Percentiles rank a stretch among this genome's conserved stretches.
phyloP scores from a whole-genome alignment of 1,140 invertebrate species.

The Calosoma granatense region DNA sequence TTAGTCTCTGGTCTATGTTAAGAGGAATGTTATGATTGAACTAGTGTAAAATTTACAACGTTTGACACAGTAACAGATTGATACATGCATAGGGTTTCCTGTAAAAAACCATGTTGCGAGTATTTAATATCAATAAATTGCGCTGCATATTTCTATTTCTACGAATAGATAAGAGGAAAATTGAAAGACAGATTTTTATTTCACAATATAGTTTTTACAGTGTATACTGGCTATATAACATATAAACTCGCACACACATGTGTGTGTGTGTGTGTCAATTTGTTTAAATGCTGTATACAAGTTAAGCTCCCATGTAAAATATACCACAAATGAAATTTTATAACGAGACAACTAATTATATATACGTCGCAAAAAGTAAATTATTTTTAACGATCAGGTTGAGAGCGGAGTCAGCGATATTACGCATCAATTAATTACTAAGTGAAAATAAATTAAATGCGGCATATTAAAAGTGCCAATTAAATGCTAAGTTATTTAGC shows the following conservation, averaged over 20 bases:
- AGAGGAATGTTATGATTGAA: no score
- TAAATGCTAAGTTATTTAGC: background rate
- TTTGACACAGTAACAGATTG: background rate
- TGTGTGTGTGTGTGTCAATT: background rate
- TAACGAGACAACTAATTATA: background rate
- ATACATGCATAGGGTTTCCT: background rate
- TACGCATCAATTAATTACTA: background rate
- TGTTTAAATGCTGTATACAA: background rate
- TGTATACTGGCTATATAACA: no score
- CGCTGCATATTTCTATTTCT: background rate
- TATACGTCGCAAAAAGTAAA: background rate
- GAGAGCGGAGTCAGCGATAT: background rate
- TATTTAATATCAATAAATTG: background rate
- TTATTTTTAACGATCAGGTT: background rate
- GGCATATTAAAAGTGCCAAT: background rate
- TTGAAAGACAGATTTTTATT: background rate
- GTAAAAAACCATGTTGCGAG: background rate
- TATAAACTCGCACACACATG: background rate
- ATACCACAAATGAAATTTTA: background rate
- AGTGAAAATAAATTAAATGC: background rate
- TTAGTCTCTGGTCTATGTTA: no score
- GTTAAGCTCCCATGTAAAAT: background rate
- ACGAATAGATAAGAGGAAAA: background rate
- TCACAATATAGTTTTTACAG: no score
- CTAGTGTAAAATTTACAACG: background rate